phyloP scores from a whole-genome alignment of 2,797 vertebrate genomes.

The Cynopterus sphinx region DNA sequence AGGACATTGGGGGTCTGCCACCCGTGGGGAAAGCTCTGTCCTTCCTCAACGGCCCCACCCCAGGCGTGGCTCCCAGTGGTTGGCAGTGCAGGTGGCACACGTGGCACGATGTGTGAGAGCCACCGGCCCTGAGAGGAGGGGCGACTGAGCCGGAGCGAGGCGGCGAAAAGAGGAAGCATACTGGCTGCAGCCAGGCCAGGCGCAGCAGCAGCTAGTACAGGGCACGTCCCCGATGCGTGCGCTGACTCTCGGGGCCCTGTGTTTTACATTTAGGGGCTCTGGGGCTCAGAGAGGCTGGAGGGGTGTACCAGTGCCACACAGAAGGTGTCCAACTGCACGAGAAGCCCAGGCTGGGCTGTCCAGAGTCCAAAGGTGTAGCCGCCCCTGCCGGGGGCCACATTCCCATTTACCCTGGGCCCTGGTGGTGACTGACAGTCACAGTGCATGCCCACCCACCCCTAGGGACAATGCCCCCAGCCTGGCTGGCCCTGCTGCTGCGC shows the following conservation, averaged over 20 bases:
- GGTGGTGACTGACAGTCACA: no score
- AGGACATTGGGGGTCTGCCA: rapidly evolving
- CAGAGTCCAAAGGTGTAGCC: neutral
- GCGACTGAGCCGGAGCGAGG: rapidly evolving
- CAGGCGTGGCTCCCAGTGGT: neutral
- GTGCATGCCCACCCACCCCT: no score
- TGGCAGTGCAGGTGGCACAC: neutral
- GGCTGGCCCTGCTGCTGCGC: neutral
- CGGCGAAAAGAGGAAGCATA: neutral
- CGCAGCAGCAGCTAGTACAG: neutral
- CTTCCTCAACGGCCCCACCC: neutral
- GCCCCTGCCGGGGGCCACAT: neutral
- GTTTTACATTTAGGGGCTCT: neutral
- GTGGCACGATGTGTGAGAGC: neutral
- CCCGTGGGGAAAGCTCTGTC: neutral
- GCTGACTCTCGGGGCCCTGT: no score
- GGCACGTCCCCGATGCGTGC: no score
- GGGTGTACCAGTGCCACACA: neutral
- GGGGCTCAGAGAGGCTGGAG: neutral
- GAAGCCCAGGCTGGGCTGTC: neutral
- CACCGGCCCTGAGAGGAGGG: rapidly evolving
- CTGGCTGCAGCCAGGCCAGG: rapidly evolving
- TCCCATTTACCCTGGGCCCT: no score
- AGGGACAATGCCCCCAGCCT: no score
- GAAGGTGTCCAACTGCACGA: neutral